phyloP scores from a whole-genome alignment of 2,888 invertebrate species.

The Subacronicta megacephala region DNA sequence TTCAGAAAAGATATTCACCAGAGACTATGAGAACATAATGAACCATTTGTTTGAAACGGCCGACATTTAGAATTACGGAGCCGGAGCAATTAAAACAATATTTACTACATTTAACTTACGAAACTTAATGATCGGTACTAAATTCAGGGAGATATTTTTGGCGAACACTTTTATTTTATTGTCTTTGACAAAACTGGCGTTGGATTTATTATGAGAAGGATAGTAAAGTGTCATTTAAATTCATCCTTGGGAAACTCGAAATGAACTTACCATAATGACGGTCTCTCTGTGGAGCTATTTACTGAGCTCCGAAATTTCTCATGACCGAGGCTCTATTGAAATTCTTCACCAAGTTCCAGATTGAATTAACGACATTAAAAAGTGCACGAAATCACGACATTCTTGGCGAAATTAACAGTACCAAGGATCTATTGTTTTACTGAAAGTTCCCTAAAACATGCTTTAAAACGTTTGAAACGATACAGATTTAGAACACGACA shows the following conservation, averaged over 20 bases:
- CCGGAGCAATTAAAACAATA: slow-evolving; percentile 30
- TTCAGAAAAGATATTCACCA: slow-evolving; percentile 23
- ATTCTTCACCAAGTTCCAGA: slow-evolving; percentile 76
- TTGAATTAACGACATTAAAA: slow-evolving; percentile 81
- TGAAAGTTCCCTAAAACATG: slow-evolving; percentile 72
- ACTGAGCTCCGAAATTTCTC: slow-evolving; percentile 78
- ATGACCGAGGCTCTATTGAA: slow-evolving; percentile 71
- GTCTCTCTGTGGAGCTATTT: slow-evolving; percentile 76
- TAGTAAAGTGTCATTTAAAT: slow-evolving; percentile 74
- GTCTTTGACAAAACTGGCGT: slow-evolving; percentile 55
- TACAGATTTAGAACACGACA: slow-evolving; percentile 80
- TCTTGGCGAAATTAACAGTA: slow-evolving; percentile 77
- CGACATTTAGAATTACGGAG: slow-evolving; percentile 21
- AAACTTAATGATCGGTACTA: slow-evolving; percentile 56
- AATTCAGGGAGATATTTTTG: slow-evolving; percentile 54
- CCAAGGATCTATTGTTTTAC: slow-evolving; percentile 75
- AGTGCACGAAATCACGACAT: slow-evolving; percentile 75
- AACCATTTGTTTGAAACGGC: slow-evolving; percentile 33
- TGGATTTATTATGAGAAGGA: slow-evolving; percentile 78
- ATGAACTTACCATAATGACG: slow-evolving; percentile 80
- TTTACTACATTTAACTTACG: slow-evolving; percentile 33
- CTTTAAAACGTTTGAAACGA: slow-evolving; percentile 72
- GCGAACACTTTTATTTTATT: slow-evolving; percentile 69
- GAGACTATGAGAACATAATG: slow-evolving; percentile 28
- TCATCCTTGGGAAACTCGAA: slow-evolving; percentile 77